Conservation (phyloP, 1,140 invertebrate genomes). For the Drosophila triauraria region DNA sequence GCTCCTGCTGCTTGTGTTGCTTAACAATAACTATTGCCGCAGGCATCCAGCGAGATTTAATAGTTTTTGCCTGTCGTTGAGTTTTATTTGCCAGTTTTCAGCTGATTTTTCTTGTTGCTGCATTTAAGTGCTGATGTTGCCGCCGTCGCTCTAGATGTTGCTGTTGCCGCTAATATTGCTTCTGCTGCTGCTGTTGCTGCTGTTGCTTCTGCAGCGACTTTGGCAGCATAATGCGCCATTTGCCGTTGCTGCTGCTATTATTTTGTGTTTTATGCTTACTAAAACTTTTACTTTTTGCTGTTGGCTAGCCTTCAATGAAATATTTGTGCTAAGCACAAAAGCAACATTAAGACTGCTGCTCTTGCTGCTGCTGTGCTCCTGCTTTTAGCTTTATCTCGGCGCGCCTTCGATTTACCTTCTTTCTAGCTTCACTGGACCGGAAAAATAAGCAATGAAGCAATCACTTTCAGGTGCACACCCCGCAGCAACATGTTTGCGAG, state of each 20-base stretch:
- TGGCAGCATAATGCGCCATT: slow-evolving; percentile 57
- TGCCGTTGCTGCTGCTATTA: slow-evolving; percentile 21
- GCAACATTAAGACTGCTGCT: slow-evolving; percentile 17
- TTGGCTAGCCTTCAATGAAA: slow-evolving; percentile 38
- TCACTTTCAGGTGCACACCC: slow-evolving; percentile 28
- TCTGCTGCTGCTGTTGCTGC: not conserved
- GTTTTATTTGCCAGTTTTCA: slow-evolving; percentile 62
- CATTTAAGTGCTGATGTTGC: slow-evolving; percentile 57
- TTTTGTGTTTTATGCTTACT: slow-evolving; percentile 46
- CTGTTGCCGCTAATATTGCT: slow-evolving; percentile 14
- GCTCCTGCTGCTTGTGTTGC: slow-evolving; percentile 45
- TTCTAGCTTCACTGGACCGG: slow-evolving; percentile 21
- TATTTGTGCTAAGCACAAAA: slow-evolving; percentile 21
- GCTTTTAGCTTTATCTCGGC: slow-evolving; percentile 6
- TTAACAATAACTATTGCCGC: slow-evolving; percentile 69
- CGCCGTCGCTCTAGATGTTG: slow-evolving; percentile 8
- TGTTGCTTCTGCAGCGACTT: slow-evolving; percentile 19
- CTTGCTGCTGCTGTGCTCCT: slow-evolving; percentile 21
- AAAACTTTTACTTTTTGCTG: slow-evolving; percentile 32
- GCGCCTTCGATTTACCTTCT: slow-evolving; percentile 25
- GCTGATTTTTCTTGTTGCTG: slow-evolving; percentile 54
- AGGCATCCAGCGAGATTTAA: slow-evolving; percentile 72
- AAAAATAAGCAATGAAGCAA: slow-evolving; percentile 49
- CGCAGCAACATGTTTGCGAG: slow-evolving; percentile 6
- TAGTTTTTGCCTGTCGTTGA: slow-evolving; percentile 56